Evolutionary conservation across 2,888 invertebrate species (phyloP).

Genomic region (Campoletis raptor): DNA sequence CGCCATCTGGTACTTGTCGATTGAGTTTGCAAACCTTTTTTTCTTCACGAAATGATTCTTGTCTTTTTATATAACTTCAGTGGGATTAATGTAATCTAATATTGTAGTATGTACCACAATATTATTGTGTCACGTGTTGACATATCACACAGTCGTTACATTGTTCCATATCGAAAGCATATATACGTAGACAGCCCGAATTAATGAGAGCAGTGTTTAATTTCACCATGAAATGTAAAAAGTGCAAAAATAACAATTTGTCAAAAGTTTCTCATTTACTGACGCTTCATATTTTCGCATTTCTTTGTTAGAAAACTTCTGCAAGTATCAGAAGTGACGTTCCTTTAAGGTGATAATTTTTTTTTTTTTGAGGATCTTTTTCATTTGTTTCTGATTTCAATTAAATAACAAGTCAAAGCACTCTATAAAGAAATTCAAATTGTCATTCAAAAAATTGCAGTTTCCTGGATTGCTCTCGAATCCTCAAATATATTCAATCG

Average conservation of each 20-base stretch:
- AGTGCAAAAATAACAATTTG: background rate
- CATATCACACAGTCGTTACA: background rate
- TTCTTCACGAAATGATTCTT: background rate
- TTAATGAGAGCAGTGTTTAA: background rate
- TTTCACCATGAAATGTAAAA: background rate
- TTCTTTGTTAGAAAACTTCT: no score
- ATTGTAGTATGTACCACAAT: background rate
- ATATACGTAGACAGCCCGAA: background rate
- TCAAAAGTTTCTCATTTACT: background rate
- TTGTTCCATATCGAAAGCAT: background rate
- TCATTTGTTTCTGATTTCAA: no score
- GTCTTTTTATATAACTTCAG: background rate
- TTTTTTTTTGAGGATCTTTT: no score
- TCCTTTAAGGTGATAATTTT: no score
- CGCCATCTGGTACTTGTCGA: slow-evolving; percentile 30
- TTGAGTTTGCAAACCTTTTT: slow-evolving; percentile 31
- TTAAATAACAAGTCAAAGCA: no score
- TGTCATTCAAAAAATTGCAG: background rate
- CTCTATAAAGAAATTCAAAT: background rate
- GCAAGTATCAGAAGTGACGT: no score
- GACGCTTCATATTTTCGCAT: background rate
- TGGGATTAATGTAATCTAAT: background rate
- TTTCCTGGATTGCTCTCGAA: background rate
- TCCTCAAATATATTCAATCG: background rate
- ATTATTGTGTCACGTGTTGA: background rate